These are phyloP conservation scores for Hemistola chrysoprasaria DNA, from an alignment of 2,888 invertebrate genomes.

Conservation along the genomic window DNA sequence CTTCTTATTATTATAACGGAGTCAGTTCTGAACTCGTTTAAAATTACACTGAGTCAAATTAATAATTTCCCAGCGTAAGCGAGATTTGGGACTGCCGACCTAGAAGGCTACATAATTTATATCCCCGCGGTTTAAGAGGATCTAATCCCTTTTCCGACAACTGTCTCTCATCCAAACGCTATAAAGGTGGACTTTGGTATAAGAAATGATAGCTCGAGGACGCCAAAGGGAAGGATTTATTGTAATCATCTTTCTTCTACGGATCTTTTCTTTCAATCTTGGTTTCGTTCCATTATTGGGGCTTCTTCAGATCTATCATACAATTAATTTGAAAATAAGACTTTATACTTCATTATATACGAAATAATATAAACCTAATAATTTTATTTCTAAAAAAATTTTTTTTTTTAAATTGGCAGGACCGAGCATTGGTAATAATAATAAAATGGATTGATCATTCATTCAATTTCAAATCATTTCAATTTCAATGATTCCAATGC, in stretches of 20 bases:
- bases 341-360: too few species aligned
- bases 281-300: slow-evolving; percentile 1
- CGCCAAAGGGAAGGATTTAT: slow-evolving; percentile 24
- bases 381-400: too few species aligned
- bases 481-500: too few species aligned
- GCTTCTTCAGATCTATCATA: too few species aligned
- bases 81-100: slow-evolving; percentile 16
- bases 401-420: too few species aligned
- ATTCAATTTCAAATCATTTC: too few species aligned
- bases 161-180: slow-evolving; percentile 11
- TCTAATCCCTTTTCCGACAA: slow-evolving; percentile 22
- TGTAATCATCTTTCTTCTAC: slow-evolving; percentile 21
- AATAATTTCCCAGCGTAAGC: slow-evolving; percentile 18
- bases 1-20: not conserved
- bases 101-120: slow-evolving; percentile 22
- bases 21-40: slow-evolving; percentile 1
- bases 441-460: too few species aligned
- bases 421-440: too few species aligned
- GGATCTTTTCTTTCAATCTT: slow-evolving; percentile 11
- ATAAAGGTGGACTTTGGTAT: slow-evolving; percentile 10
- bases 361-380: too few species aligned
- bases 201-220: slow-evolving; percentile 23
- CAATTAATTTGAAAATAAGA: too few species aligned
- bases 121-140: slow-evolving; percentile 20
- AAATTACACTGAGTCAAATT: slow-evolving; percentile 8